Base-by-base conservation (phyloP, 2,888 invertebrate genomes). In the Watsonalla binaria region DNA sequence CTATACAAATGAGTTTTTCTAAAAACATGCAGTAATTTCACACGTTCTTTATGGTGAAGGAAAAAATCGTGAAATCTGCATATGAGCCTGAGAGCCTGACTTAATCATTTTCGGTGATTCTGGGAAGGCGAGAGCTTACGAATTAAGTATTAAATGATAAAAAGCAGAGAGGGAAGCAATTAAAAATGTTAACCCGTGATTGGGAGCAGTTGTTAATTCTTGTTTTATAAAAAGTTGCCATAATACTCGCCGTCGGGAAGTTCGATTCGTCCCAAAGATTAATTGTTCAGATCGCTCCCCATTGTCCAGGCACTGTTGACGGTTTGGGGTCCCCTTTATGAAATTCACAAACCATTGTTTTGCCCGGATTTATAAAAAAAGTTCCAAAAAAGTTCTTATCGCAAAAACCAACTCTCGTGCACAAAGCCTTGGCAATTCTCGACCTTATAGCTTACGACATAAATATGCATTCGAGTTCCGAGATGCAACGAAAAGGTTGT, bases 201-300 rank as follows among this genome's bases (percentile, higher is more conserved):
- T 14, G 8, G 14, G 6, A 9, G 5, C 15, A 49, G 35, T 48
- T 48, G 14, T 48, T 49, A 49, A 49, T 49, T 37, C 14, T 49
- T 15, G 15, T 50, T 55, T 61, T 54, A 55, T 49, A 61, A 66
- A 68, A 61, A 53, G 57, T 59, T 45, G 11, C 54, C 58, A 59
- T 60, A 61, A 61, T 61, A 55, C 65, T 70, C 70, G 72, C 59
- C 70, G 65, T 66, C 59, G 65, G 62, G 64, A 72, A 78, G 79
- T 83, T 86, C 84, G 86, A 88, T 86, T 81, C 76, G 74, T 75
- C 75, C 71, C 76, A 65, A 80, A 88, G 87, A 88, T 88, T 87
- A 86, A 88, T 88, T 84, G 86, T 84, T 74, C 73, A 69, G 77
- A 82, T 84, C 82, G 78, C 63, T 67, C 68, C 63, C 83, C 73